These are phyloP conservation scores for Puntigrus tetrazona DNA, from an alignment of 2,113 vertebrate species.

Conservation along the genomic window DNA sequence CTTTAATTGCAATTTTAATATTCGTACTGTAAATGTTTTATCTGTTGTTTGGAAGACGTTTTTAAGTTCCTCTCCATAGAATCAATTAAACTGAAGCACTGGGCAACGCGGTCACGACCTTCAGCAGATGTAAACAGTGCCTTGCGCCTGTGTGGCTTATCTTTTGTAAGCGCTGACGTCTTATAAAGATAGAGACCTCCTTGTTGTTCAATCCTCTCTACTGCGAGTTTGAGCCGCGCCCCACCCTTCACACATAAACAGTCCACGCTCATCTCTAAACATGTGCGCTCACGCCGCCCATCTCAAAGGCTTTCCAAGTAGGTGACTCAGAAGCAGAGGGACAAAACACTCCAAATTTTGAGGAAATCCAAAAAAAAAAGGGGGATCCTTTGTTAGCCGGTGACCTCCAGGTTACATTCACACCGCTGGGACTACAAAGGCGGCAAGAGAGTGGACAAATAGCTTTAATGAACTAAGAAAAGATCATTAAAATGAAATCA, in stretches of 20 bases:
- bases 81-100: constrained; percentile 11
- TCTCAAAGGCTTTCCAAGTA: constrained; percentile 50
- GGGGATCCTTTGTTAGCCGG: constrained; percentile 44
- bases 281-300: constrained; percentile 46
- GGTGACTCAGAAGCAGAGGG: constrained; percentile 44
- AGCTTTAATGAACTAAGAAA: constrained; percentile 12
- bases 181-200: constrained; percentile 35
- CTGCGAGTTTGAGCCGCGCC: constrained; percentile 47
- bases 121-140: constrained; percentile 33
- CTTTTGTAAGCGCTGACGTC: constrained; percentile 41
- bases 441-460: constrained; percentile 6
- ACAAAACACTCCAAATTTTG: constrained; percentile 62
- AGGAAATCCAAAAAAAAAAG: constrained; percentile 71
- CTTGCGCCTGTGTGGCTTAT: constrained; percentile 20
- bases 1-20: neutral
- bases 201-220: constrained; percentile 48
- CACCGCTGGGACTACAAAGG: constrained; percentile 36
- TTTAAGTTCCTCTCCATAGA: neutral
- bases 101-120: neutral
- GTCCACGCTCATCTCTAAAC: constrained; percentile 39
- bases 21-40: neutral
- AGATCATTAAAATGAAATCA: constrained; percentile 45
- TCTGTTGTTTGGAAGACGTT: neutral
- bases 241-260: constrained; percentile 58
- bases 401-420: constrained; percentile 47